Percentiles rank a stretch among this genome's conserved stretches.
Conservation (phyloP, 92 coral and sea anemone genomes). For the Paramuricea clavata region DNA sequence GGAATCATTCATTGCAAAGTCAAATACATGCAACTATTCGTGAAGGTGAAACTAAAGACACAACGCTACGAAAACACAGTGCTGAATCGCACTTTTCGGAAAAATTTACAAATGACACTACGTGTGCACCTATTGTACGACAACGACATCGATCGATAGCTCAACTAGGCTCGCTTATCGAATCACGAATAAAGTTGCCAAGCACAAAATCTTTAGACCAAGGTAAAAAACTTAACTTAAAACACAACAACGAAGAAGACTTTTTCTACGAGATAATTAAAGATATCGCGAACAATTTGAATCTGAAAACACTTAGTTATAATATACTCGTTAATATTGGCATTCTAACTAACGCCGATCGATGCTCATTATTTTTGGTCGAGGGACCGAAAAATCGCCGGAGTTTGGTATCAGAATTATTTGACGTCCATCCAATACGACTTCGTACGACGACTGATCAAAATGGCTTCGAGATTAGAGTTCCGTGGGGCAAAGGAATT, state of each 20-base stretch:
- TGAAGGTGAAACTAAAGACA: constrained; percentile 3
- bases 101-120: neutral
- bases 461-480: constrained; percentile 90
- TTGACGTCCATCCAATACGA: constrained; percentile 92
- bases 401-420: constrained; percentile 96
- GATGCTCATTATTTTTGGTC: constrained; percentile 96
- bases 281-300: constrained; percentile 98
- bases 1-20: constrained; percentile 17
- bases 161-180: constrained; percentile 89
- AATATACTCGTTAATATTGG: constrained; percentile 99
- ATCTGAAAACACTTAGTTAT: constrained; percentile 93
- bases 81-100: constrained; percentile 2
- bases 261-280: constrained; percentile 98
- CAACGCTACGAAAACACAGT: neutral
- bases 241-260: constrained; percentile 92
- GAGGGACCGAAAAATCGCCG: constrained; percentile 95
- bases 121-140: neutral
- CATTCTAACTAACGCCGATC: constrained; percentile 98
- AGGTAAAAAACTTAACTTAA: constrained; percentile 89
- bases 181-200: constrained; percentile 97
- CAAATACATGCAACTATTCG: constrained; percentile 16
- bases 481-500: constrained; percentile 97
- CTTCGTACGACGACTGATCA: constrained; percentile 76
- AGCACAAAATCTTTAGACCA: constrained; percentile 85
- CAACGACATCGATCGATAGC: constrained; percentile 42